Base-by-base conservation (phyloP, 1,140 invertebrate species). In the Ganaspis sp. region DNA sequence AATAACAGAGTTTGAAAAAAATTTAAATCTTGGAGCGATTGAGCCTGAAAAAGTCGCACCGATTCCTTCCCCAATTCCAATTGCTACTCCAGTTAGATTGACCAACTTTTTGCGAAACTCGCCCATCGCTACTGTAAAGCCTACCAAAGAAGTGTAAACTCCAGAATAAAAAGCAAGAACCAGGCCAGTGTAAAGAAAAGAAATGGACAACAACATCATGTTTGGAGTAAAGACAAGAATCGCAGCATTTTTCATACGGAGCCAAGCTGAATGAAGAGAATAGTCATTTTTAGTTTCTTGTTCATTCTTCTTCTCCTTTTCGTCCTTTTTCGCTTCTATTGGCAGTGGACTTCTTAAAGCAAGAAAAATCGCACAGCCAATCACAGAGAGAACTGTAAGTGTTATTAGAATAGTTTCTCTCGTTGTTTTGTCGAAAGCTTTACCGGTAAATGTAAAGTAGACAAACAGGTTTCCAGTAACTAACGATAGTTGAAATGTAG, bases 401-500 rank as follows among this genome's bases (percentile, higher is more conserved):
- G 96, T 95, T 23, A 93, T 93, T 87, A 97, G 96, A 0, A 98
- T 95, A 0, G 95, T 84, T 45, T 92, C 93, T 9, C 97, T 91
- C 1, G 78, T 0, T 94, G 96, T 5, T 91, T 86, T 72, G 88
- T 96, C 94, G 4, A 96, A 93, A 88, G 89, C 95, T 92, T 82
- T 9, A 0, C 79, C 81, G 0, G 69, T 94, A 89, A 99, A 98
- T 87, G 95, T 94, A 86, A 97, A 96, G 89, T 95, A 98, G 9
- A 99, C 97, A 90, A 98, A 99, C 9, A 98, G 91, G 87, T 99
- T 99, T 70, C 98, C 98, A 84, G 97, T 94, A 86, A 99, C 95
- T 90, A 98, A 94, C 85, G 97, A 91, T 84, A 94, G 95, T 88
- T 99, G 98, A 45, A 99, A 92, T 87, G 99, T 94, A 0, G 97